Percentiles rank a stretch among this genome's conserved stretches.
Evolutionary conservation across 2,888 invertebrate genomes (phyloP).

Genomic region (Hyles lineata): DNA sequence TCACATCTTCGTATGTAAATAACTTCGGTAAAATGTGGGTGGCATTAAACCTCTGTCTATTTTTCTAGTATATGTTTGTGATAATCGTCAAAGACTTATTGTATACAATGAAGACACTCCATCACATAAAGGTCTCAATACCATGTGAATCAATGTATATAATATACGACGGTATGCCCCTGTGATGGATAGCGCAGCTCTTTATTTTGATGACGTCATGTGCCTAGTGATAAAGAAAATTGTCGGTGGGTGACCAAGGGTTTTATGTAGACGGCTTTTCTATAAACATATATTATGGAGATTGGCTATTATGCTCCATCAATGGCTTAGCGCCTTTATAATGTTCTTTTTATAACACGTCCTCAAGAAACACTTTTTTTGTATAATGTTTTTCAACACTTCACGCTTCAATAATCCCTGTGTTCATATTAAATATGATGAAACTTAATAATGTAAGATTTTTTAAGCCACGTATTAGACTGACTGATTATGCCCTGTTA

Average conservation of each 20-base stretch:
- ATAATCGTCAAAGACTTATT: too few species aligned
- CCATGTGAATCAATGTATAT: background rate
- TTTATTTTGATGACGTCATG: conserved; percentile 44
- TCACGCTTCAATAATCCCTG: background rate
- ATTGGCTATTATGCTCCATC: conserved; percentile 21
- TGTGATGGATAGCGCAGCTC: conserved; percentile 50
- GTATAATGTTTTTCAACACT: background rate
- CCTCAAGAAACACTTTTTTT: background rate
- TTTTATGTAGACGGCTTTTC: conserved; percentile 34
- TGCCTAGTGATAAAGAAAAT: conserved; percentile 45
- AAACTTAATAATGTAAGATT: background rate
- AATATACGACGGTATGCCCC: background rate
- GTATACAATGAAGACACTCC: background rate
- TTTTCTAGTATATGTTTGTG: too few species aligned
- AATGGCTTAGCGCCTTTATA: conserved; percentile 8
- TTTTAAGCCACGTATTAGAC: too few species aligned
- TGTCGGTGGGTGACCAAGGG: conserved; percentile 40
- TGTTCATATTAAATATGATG: background rate
- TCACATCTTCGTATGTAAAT: too few species aligned
- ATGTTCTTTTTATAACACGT: background rate
- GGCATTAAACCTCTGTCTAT: too few species aligned
- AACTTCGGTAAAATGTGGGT: too few species aligned
- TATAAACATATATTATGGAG: conserved; percentile 15
- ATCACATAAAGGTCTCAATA: background rate
- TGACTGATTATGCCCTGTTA: too few species aligned